A percentile compares a stretch with the other conserved stretches of the same genome.
Conservation (phyloP, 2,888 invertebrate genomes). For the Cheilosia variabilis region DNA sequence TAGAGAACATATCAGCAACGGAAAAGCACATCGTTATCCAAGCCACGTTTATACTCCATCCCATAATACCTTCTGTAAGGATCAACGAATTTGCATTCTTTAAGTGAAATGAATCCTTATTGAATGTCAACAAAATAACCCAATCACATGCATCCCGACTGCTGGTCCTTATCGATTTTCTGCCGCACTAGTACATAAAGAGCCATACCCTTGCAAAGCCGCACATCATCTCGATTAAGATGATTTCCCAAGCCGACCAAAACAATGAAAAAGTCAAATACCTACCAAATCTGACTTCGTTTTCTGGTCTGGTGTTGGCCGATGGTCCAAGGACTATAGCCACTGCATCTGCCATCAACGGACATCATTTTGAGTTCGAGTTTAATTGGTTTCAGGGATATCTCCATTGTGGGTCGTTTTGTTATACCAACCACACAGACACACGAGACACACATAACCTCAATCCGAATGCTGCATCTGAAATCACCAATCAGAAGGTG, state of each 20-base stretch:
- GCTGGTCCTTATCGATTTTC: constrained; percentile 2
- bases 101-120: too few species aligned
- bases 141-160: too few species aligned
- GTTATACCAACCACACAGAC: neutral
- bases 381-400: constrained; percentile 64
- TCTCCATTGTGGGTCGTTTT: constrained; percentile 53
- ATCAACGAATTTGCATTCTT: too few species aligned
- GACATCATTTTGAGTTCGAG: constrained; percentile 51
- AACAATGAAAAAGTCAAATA: constrained; percentile 47
- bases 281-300: constrained; percentile 18
- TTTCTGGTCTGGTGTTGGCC: neutral
- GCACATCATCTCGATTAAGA: constrained; percentile 49
- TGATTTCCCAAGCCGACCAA: constrained; percentile 50
- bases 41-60: too few species aligned
- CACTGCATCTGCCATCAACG: constrained; percentile 18
- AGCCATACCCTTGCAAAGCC: neutral
- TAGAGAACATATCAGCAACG: too few species aligned
- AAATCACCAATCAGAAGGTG: constrained; percentile 64
- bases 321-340: neutral
- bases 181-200: neutral
- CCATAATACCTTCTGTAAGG: too few species aligned
- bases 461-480: constrained; percentile 38
- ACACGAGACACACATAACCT: neutral
- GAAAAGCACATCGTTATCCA: too few species aligned
- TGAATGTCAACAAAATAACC: too few species aligned